Evolutionary conservation across 2,113 vertebrate genomes (phyloP).

Genomic region (Coreoperca whiteheadi): DNA sequence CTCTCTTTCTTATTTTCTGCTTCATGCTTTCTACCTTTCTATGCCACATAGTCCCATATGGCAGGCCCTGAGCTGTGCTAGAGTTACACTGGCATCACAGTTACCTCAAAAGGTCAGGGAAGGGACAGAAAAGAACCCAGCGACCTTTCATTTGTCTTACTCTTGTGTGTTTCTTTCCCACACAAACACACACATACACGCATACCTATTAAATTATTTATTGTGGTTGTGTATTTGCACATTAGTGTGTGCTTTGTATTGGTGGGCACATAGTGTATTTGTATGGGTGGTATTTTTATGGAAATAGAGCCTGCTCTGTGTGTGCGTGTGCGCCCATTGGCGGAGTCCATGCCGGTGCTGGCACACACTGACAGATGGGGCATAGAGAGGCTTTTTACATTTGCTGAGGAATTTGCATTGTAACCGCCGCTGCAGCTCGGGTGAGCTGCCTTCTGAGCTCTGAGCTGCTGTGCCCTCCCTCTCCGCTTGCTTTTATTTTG

Average conservation of each 20-base stretch:
- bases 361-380: constrained; percentile 68
- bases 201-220: constrained; percentile 28
- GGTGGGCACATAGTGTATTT: constrained; percentile 24
- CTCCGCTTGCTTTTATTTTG: constrained; percentile 22
- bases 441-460: constrained; percentile 41
- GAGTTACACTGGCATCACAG: constrained; percentile 68
- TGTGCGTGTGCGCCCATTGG: constrained; percentile 34
- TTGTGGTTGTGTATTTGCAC: constrained; percentile 22
- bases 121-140: constrained; percentile 62
- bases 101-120: constrained; percentile 71
- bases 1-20: constrained; percentile 47
- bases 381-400: constrained; percentile 71
- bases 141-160: constrained; percentile 34
- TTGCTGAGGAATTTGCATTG: constrained; percentile 76
- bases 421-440: constrained; percentile 53
- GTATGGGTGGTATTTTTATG: constrained; percentile 43
- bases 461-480: constrained; percentile 33
- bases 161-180: constrained; percentile 6
- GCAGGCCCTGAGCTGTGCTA: constrained; percentile 61
- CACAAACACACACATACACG: not conserved
- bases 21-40: constrained; percentile 69
- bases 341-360: constrained; percentile 53
- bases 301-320: constrained; percentile 70
- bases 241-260: constrained; percentile 47
- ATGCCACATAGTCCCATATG: constrained; percentile 68